Evolutionary conservation across 2,113 vertebrate species (phyloP).

Genomic region (Edolisoma coerulescens): DNA sequence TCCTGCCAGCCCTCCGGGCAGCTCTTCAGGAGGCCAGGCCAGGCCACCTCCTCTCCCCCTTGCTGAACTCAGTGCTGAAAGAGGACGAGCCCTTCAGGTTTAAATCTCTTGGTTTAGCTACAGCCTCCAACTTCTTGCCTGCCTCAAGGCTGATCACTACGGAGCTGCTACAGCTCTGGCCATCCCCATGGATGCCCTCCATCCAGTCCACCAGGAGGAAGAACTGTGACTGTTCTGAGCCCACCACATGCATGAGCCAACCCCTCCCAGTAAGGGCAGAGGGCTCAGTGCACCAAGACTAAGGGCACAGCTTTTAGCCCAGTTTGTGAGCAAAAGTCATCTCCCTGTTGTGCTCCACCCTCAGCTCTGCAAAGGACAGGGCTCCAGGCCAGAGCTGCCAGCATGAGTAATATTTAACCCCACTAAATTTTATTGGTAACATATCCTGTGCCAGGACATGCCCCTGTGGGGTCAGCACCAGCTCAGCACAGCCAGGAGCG

Average conservation of each 20-base stretch:
- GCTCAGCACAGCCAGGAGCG: neutral
- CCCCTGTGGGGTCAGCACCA: neutral
- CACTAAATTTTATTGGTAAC: slow-evolving; percentile 54
- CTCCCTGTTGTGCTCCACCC: neutral
- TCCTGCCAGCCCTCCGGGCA: neutral
- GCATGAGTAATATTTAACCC: slow-evolving; percentile 60
- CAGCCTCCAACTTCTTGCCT: neutral
- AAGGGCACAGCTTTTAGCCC: neutral
- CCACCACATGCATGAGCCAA: neutral
- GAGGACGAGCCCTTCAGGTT: neutral
- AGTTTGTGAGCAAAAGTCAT: neutral
- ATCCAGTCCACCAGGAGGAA: neutral
- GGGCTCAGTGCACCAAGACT: neutral
- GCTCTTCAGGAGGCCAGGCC: neutral
- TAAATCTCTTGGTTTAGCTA: neutral
- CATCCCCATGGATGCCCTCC: neutral
- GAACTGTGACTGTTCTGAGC: neutral
- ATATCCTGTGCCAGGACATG: neutral
- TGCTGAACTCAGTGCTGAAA: neutral
- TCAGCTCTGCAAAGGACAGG: neutral
- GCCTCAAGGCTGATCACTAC: neutral
- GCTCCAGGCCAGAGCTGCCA: neutral
- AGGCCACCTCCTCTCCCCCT: neutral
- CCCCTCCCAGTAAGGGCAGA: neutral
- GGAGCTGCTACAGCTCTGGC: neutral